Conservation (phyloP, 2,113 vertebrate genomes). For the Psophia crepitans region DNA sequence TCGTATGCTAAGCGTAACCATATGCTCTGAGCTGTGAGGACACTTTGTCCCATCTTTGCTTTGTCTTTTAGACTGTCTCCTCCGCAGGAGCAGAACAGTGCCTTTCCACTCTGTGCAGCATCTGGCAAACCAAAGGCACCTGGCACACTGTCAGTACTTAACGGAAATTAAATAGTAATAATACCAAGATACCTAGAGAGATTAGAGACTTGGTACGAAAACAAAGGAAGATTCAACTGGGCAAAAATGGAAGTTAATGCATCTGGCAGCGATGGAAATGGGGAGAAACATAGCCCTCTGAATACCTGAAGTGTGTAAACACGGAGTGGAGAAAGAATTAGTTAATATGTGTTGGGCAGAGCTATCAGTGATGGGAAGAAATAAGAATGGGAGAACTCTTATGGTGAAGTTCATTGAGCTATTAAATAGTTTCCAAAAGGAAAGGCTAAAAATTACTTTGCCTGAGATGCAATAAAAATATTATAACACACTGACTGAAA, state of each 20-base stretch:
- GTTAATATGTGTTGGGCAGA: constrained; percentile 3
- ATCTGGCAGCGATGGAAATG: background rate
- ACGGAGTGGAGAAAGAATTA: constrained; percentile 32
- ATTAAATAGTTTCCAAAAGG: constrained; percentile 27
- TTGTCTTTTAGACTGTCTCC: background rate
- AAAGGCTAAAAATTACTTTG: background rate
- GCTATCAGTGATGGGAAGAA: constrained; percentile 5
- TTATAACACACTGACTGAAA: background rate
- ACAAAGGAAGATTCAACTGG: constrained; percentile 15
- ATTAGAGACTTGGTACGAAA: constrained; percentile 5
- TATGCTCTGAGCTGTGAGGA: background rate
- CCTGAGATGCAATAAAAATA: background rate
- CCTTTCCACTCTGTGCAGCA: background rate
- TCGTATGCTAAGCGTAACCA: background rate
- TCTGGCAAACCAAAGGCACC: background rate
- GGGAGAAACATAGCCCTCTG: background rate
- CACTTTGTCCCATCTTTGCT: background rate
- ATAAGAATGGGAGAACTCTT: constrained; percentile 3
- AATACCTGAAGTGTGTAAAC: constrained; percentile 48
- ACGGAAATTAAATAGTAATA: constrained; percentile 51
- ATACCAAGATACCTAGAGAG: constrained; percentile 42
- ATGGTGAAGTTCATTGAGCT: constrained; percentile 5
- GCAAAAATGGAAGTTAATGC: constrained; percentile 12
- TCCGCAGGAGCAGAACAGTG: background rate
- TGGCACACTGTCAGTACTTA: constrained; percentile 31